These are phyloP conservation scores for Muricea muricata DNA, from an alignment of 92 coral and sea anemone genomes.

Conservation along the genomic window DNA sequence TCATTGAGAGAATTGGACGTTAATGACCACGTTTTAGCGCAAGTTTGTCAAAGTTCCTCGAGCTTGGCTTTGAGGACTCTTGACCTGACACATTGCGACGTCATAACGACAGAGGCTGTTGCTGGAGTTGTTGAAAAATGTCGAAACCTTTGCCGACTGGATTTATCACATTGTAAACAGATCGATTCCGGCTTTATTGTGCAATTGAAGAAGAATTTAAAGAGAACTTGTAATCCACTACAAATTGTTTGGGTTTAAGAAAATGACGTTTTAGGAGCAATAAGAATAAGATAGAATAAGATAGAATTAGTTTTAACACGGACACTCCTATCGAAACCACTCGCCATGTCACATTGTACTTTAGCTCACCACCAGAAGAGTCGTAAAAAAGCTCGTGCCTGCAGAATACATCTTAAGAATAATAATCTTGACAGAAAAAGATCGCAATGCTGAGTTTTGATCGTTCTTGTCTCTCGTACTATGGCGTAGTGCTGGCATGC, in stretches of 20 bases:
- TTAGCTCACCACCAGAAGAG: no score
- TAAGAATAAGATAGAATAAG: no score
- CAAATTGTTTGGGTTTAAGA: conserved; percentile 8
- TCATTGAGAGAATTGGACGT: background rate
- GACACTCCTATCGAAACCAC: background rate
- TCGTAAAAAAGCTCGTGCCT: no score
- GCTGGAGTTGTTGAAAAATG: background rate
- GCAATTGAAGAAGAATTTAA: background rate
- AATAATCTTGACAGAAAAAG: no score
- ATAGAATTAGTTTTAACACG: background rate
- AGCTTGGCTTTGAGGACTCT: background rate
- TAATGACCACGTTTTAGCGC: background rate
- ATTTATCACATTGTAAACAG: background rate
- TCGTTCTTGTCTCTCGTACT: no score
- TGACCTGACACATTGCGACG: background rate
- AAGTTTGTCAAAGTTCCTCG: background rate
- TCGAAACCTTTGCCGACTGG: background rate
- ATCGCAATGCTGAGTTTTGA: no score
- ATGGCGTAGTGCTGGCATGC: no score
- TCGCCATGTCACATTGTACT: no score
- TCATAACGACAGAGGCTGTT: background rate
- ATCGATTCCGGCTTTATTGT: background rate
- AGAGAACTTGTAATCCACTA: background rate
- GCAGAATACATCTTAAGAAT: no score
- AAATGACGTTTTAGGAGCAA: background rate